Evolutionary conservation across 2,888 invertebrate genomes (phyloP).

Genomic region (Cheilosia scutellata): DNA sequence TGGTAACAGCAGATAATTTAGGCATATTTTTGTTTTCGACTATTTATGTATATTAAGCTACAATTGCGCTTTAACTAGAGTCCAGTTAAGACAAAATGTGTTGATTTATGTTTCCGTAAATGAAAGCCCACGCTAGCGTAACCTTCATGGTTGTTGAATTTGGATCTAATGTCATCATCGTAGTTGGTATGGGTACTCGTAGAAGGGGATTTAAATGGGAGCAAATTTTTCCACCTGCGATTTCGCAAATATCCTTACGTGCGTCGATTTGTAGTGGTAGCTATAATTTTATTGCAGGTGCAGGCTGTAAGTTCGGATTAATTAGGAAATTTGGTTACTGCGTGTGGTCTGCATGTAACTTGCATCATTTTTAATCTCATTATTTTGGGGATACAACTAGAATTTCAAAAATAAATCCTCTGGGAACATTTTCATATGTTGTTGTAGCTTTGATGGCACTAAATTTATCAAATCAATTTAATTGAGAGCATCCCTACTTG

Average conservation of each 20-base stretch:
- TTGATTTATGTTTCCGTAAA: slow-evolving; percentile 54
- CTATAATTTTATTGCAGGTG: not conserved
- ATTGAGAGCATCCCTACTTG: too few species aligned
- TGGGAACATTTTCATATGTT: too few species aligned
- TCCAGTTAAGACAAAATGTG: slow-evolving; percentile 11
- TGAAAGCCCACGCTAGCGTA: slow-evolving; percentile 30
- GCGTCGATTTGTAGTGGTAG: not conserved
- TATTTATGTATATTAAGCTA: slow-evolving; percentile 6
- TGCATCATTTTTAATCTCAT: too few species aligned
- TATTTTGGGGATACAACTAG: too few species aligned
- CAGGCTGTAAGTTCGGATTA: too few species aligned
- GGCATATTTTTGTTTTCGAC: not conserved
- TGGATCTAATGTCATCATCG: slow-evolving; percentile 48
- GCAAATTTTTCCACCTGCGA: not conserved
- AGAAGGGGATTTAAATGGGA: not conserved
- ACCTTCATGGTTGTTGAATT: slow-evolving; percentile 60
- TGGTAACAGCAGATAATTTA: slow-evolving; percentile 28
- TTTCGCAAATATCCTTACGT: not conserved
- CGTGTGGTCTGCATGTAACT: too few species aligned
- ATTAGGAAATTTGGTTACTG: too few species aligned
- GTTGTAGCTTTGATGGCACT: too few species aligned
- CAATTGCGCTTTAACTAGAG: slow-evolving; percentile 33
- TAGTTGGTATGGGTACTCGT: not conserved
- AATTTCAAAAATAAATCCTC: too few species aligned
- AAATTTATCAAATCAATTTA: too few species aligned